Conservation (phyloP, 2,888 invertebrate species). For the Hetaerina titia region DNA sequence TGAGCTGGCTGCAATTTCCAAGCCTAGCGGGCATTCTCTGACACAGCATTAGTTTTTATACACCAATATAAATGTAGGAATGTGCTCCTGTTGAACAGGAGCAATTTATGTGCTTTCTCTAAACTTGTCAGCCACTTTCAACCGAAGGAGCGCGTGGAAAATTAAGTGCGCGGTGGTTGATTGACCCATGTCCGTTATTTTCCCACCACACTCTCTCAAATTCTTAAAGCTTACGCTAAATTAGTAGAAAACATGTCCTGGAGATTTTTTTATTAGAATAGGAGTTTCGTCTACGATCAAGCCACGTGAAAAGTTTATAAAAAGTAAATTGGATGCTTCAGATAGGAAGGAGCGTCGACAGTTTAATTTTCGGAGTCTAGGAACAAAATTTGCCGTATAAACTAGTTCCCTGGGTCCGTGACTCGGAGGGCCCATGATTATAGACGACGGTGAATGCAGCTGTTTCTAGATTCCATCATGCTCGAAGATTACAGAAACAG, state of each 20-base stretch:
- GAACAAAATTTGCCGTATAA: neutral
- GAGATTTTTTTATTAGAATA: too few species aligned
- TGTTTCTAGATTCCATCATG: neutral
- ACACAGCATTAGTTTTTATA: too few species aligned
- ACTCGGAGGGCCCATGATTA: neutral
- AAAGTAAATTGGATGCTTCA: too few species aligned
- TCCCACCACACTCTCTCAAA: too few species aligned
- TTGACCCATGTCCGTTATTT: too few species aligned
- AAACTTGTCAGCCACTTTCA: neutral
- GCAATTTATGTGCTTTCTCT: neutral
- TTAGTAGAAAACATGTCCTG: too few species aligned
- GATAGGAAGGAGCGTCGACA: neutral
- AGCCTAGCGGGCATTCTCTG: too few species aligned
- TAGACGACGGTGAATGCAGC: neutral
- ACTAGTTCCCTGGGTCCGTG: neutral
- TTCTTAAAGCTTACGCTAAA: too few species aligned
- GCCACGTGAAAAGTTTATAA: too few species aligned
- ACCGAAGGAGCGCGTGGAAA: neutral
- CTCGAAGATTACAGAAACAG: neutral
- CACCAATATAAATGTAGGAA: neutral
- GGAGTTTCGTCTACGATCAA: too few species aligned
- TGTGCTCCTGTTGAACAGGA: neutral
- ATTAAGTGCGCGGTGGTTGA: neutral
- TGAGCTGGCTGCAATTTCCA: too few species aligned
- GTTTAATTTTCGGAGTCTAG: neutral